Percentiles rank a stretch among this genome's conserved stretches.
phyloP scores from a whole-genome alignment of 2,113 vertebrate genomes.

The Indicator indicator region DNA sequence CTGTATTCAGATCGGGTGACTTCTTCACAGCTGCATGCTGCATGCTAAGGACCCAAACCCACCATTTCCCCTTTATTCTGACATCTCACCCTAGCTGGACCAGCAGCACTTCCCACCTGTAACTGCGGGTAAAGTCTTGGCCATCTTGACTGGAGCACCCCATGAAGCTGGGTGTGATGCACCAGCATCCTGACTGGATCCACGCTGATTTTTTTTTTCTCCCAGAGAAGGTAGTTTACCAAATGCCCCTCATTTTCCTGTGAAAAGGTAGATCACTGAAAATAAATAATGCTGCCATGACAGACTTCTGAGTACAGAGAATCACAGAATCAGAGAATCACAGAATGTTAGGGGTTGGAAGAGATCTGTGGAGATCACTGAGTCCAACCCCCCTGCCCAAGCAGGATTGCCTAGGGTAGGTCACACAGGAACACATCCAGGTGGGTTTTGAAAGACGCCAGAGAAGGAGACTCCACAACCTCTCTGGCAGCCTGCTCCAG shows the following conservation, averaged over 20 bases:
- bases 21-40: not conserved
- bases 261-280: not conserved
- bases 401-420: too few species aligned
- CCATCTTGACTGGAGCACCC: not conserved
- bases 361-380: too few species aligned
- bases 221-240: not conserved
- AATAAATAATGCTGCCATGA: not conserved
- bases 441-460: too few species aligned
- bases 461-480: too few species aligned
- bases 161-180: fast-evolving
- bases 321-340: not conserved
- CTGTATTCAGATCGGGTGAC: not conserved
- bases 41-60: not conserved
- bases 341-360: too few species aligned
- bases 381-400: too few species aligned
- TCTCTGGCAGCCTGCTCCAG: too few species aligned
- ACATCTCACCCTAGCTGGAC: not conserved
- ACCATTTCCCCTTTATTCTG: not conserved
- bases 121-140: not conserved
- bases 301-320: not conserved
- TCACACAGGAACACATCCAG: too few species aligned
- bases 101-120: not conserved
- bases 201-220: not conserved
- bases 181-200: not conserved
- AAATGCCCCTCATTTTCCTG: not conserved